Percentiles rank a stretch among this genome's conserved stretches.
Conservation (phyloP, 2,113 vertebrate genomes). For the Zeus faber region DNA sequence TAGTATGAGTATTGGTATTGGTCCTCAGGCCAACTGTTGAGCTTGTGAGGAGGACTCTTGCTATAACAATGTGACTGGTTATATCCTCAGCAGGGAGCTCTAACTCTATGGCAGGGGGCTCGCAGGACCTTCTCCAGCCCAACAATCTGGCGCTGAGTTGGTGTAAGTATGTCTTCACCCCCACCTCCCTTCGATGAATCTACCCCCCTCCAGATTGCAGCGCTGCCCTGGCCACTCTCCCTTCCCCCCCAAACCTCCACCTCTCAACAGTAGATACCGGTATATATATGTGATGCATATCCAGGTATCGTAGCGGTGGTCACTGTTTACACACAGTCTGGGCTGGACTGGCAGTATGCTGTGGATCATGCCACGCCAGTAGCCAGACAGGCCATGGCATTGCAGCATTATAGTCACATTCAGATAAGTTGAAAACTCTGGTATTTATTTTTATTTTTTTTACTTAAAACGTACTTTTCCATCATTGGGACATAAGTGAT, state of each 20-base stretch:
- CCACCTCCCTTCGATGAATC: conserved; percentile 33
- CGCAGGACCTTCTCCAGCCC: conserved; percentile 82
- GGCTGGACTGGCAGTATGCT: too few species aligned
- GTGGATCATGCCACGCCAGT: too few species aligned
- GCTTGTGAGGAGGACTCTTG: conserved; percentile 45
- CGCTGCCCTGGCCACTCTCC: conserved; percentile 59
- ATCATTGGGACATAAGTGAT: too few species aligned
- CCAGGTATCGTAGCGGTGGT: too few species aligned
- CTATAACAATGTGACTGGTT: conserved; percentile 80
- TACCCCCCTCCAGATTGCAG: conserved; percentile 8
- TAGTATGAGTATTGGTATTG: conserved; percentile 52
- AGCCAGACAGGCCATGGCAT: too few species aligned
- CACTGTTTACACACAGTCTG: too few species aligned
- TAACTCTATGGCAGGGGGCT: conserved; percentile 80
- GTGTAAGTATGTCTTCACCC: conserved; percentile 78
- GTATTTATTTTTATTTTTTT: too few species aligned
- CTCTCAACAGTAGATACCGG: too few species aligned
- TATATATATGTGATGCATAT: too few species aligned
- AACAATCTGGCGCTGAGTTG: conserved; percentile 84
- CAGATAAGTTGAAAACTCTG: too few species aligned
- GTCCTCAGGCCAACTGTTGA: conserved; percentile 46
- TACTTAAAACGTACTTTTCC: too few species aligned
- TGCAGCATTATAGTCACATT: too few species aligned
- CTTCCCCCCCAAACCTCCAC: conserved; percentile 16
- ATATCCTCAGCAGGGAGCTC: conserved; percentile 80